These are phyloP conservation scores for Augochlorella aurata DNA, from an alignment of 2,888 invertebrate species.

Conservation along the genomic window DNA sequence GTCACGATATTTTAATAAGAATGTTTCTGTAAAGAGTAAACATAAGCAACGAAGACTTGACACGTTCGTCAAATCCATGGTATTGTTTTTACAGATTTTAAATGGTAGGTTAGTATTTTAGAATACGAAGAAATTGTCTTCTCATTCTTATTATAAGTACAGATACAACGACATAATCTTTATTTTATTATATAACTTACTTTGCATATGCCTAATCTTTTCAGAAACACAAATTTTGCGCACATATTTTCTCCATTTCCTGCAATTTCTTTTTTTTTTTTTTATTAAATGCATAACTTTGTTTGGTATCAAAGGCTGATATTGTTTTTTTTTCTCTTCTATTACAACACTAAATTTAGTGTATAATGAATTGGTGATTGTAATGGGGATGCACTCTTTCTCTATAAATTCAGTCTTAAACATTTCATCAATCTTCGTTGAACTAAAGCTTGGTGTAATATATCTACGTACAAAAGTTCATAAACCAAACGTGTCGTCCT, in stretches of 20 bases:
- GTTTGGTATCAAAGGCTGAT: slow-evolving; percentile 80
- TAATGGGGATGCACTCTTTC: slow-evolving; percentile 75
- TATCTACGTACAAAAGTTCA: slow-evolving; percentile 63
- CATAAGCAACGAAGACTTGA: slow-evolving; percentile 40
- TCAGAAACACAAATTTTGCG: slow-evolving; percentile 59
- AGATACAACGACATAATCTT: slow-evolving; percentile 25
- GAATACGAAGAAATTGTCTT: slow-evolving; percentile 29
- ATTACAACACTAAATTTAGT: slow-evolving; percentile 72
- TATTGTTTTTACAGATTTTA: slow-evolving; percentile 22
- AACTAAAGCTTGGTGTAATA: slow-evolving; percentile 66
- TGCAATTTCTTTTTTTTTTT: slow-evolving; percentile 66
- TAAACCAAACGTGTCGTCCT: slow-evolving; percentile 60
- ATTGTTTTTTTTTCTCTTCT: slow-evolving; percentile 64
- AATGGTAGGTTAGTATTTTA: slow-evolving; percentile 29
- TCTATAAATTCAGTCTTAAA: slow-evolving; percentile 81
- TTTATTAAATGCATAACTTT: slow-evolving; percentile 77
- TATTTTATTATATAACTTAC: slow-evolving; percentile 21
- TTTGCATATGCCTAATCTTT: slow-evolving; percentile 63
- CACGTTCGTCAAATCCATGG: background rate
- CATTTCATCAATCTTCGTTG: slow-evolving; percentile 75
- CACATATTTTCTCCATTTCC: slow-evolving; percentile 59
- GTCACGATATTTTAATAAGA: slow-evolving; percentile 61
- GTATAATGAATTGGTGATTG: slow-evolving; percentile 77
- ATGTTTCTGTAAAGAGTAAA: slow-evolving; percentile 66
- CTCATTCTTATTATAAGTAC: slow-evolving; percentile 8